Percentiles rank a stretch among this genome's conserved stretches.
Evolutionary conservation across 2,888 invertebrate species (phyloP).

Genomic region (Aproaerema taeniolella): DNA sequence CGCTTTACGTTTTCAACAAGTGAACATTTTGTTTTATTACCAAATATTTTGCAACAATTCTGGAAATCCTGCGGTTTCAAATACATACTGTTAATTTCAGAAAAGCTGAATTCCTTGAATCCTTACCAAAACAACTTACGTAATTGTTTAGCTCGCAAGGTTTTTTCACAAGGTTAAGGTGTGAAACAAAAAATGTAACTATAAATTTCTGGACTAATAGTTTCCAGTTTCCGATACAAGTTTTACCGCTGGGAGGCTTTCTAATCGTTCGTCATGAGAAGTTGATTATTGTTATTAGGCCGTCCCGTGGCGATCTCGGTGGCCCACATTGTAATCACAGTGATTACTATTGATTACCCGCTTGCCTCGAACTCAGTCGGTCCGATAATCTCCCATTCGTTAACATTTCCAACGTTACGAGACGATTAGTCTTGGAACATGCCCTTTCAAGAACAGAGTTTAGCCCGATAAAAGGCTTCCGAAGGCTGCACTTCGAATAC

Average conservation of each 20-base stretch:
- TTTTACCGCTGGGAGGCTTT: conserved; percentile 15
- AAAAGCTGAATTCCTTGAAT: too few relatives aligned
- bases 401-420: conserved; percentile 6
- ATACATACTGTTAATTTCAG: too few relatives aligned
- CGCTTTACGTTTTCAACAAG: too few relatives aligned
- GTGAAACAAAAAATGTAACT: too few relatives aligned
- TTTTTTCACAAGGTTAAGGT: too few relatives aligned
- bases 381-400: conserved; percentile 6
- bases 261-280: conserved; percentile 23
- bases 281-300: conserved; percentile 22
- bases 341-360: conserved; percentile 27
- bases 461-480: neutral
- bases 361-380: conserved; percentile 17
- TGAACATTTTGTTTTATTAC: too few relatives aligned
- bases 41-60: too few relatives aligned
- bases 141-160: too few relatives aligned
- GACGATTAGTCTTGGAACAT: neutral
- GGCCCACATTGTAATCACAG: conserved; percentile 37
- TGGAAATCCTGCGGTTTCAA: too few relatives aligned
- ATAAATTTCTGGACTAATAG: conserved; percentile 1
- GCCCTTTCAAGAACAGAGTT: neutral
- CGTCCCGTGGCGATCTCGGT: conserved; percentile 22
- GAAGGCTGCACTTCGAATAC: neutral
- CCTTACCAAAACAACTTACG: too few relatives aligned
- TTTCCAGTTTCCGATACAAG: conserved; percentile 16